Evolutionary conservation across 2,888 invertebrate genomes (phyloP).

Genomic region (Epinotia brunnichana): DNA sequence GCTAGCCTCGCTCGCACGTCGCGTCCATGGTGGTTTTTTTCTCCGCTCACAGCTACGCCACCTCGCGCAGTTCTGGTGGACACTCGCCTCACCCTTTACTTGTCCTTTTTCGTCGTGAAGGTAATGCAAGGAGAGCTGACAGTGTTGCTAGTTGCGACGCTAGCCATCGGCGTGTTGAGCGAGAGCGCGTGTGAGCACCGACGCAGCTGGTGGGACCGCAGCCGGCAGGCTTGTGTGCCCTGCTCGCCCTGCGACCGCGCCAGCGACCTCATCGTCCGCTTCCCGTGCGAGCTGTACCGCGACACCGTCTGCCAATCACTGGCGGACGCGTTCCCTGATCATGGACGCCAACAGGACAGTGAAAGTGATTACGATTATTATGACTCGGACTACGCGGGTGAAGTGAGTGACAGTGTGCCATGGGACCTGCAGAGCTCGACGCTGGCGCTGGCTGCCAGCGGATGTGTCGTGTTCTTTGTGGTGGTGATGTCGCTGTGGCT

Average conservation of each 20-base stretch:
- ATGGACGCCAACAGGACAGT: conserved; percentile 57
- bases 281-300: conserved; percentile 89
- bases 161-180: conserved; percentile 68
- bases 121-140: conserved; percentile 78
- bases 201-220: conserved; percentile 88
- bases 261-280: conserved; percentile 84
- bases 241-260: conserved; percentile 87
- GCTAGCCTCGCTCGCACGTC: too few relatives aligned
- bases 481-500: conserved; percentile 90
- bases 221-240: conserved; percentile 85
- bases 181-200: conserved; percentile 79
- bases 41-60: too few relatives aligned
- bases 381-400: conserved; percentile 70
- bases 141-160: conserved; percentile 74
- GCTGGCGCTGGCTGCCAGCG: conserved; percentile 88
- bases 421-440: conserved; percentile 91
- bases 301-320: conserved; percentile 90
- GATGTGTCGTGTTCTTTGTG: conserved; percentile 91
- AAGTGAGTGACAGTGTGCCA: conserved; percentile 75
- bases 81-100: too few relatives aligned
- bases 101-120: conserved; percentile 54
- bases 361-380: conserved; percentile 71
- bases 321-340: conserved; percentile 71
- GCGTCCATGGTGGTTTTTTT: too few relatives aligned
- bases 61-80: too few relatives aligned